Evolutionary conservation across 1,140 invertebrate species (phyloP).

Genomic region (Macrobrachium rosenbergii): DNA sequence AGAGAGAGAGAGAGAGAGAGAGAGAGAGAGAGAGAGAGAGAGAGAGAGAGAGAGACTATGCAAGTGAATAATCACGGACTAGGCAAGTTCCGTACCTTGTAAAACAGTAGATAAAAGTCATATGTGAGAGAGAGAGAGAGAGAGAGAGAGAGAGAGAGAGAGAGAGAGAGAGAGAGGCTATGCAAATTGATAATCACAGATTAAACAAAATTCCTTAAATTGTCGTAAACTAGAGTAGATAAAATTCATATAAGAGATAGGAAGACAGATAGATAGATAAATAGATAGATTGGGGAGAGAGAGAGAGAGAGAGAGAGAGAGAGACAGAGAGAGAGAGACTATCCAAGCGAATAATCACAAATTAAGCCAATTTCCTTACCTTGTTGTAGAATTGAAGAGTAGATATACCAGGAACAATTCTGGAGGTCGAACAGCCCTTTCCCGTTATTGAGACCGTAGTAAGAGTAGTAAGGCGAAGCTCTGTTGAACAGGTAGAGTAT

Average conservation of each 20-base stretch:
- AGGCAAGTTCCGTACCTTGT: too few species aligned
- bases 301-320: not conserved
- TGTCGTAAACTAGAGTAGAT: not conserved
- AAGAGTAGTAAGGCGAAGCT: conserved; percentile 79
- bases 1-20: not conserved
- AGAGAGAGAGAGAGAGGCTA: not conserved
- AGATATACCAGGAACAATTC: conserved; percentile 91
- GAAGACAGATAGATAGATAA: not conserved
- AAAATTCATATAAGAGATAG: too few species aligned
- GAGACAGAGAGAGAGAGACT: not conserved
- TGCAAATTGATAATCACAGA: not conserved
- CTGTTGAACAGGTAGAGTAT: conserved; percentile 83
- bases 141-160: not conserved
- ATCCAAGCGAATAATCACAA: not conserved
- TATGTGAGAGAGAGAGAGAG: not conserved
- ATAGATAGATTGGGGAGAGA: not conserved
- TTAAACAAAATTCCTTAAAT: not conserved
- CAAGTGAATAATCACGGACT: too few species aligned
- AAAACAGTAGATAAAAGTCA: not conserved
- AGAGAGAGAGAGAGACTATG: not conserved
- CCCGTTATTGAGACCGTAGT: conserved; percentile 70
- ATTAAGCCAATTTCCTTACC: conserved; percentile 73
- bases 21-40: not conserved
- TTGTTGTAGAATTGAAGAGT: conserved; percentile 91
- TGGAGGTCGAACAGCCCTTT: conserved; percentile 78